phyloP scores from a whole-genome alignment of 92 coral and sea anemone species.

The Micromussa lordhowensis region DNA sequence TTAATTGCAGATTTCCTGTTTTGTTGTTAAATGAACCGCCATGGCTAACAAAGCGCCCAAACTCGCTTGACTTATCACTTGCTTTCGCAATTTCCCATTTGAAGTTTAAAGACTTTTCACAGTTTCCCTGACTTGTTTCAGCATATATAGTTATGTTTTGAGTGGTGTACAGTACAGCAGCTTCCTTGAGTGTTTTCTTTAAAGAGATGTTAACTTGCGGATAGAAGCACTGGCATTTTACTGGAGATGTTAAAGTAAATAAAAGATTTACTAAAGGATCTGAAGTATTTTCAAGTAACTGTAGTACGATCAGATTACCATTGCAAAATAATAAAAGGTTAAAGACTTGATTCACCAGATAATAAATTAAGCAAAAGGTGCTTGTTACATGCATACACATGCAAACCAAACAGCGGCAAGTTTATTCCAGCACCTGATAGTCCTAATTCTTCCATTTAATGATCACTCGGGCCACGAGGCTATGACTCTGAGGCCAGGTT shows the following conservation, averaged over 20 bases:
- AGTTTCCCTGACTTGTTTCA: background rate
- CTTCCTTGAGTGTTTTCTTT: conserved; percentile 19
- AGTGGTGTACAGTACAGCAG: conserved; percentile 34
- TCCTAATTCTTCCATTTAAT: too few relatives aligned
- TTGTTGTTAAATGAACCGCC: background rate
- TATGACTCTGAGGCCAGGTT: too few relatives aligned
- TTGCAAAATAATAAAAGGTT: background rate
- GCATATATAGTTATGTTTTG: conserved; percentile 34
- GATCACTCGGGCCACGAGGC: too few relatives aligned
- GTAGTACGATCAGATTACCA: background rate
- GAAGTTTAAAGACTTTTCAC: background rate
- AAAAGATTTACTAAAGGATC: background rate
- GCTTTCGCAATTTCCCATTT: conserved; percentile 16
- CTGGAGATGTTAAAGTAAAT: background rate
- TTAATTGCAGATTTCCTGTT: background rate
- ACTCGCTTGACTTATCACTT: background rate
- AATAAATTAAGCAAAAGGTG: too few relatives aligned
- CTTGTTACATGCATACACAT: too few relatives aligned
- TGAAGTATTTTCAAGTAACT: background rate
- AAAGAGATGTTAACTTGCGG: conserved; percentile 8
- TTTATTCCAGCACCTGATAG: too few relatives aligned
- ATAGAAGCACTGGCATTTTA: background rate
- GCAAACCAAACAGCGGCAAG: too few relatives aligned
- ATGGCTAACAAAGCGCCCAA: background rate
- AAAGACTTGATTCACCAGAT: too few relatives aligned